These are phyloP conservation scores for Ploceus nigricollis DNA, from an alignment of 2,113 vertebrate species.

Conservation along the genomic window DNA sequence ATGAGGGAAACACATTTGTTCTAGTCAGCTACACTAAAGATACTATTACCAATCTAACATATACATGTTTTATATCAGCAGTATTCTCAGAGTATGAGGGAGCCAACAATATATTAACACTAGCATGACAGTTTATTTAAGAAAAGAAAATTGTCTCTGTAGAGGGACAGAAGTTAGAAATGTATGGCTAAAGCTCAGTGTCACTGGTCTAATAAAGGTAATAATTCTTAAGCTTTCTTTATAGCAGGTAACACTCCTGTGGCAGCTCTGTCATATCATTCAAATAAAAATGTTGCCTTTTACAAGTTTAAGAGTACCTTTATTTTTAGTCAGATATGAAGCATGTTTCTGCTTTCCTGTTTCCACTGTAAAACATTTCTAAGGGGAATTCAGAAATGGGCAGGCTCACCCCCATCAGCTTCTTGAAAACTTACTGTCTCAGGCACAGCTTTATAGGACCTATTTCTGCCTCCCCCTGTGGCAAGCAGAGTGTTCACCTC, in stretches of 20 bases:
- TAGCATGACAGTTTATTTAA: slow-evolving; percentile 99
- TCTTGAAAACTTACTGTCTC: slow-evolving; percentile 35
- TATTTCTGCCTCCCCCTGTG: background rate
- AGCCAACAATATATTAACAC: slow-evolving; percentile 99
- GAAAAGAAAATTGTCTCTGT: slow-evolving; percentile 99
- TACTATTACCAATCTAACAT: slow-evolving; percentile 99
- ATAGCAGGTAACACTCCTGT: slow-evolving; percentile 85
- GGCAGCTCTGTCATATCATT: slow-evolving; percentile 82
- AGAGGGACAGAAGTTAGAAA: slow-evolving; percentile 90
- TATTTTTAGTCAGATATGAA: slow-evolving; percentile 77
- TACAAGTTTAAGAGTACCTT: slow-evolving; percentile 82
- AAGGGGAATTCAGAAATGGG: slow-evolving; percentile 39
- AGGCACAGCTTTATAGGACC: background rate
- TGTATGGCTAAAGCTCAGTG: slow-evolving; percentile 90
- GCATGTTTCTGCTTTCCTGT: slow-evolving; percentile 61
- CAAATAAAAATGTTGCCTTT: slow-evolving; percentile 85
- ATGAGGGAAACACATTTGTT: slow-evolving; percentile 99
- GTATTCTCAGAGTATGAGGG: slow-evolving; percentile 89
- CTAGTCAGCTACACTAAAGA: slow-evolving; percentile 99
- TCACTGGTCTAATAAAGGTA: slow-evolving; percentile 94
- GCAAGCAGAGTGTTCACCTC: background rate
- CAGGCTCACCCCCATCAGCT: slow-evolving; percentile 3
- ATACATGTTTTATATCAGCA: slow-evolving; percentile 99
- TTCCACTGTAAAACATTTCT: slow-evolving; percentile 52
- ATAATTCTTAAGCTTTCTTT: slow-evolving; percentile 92